Evolutionary conservation across 2,888 invertebrate species (phyloP), one percentile per base, ranked within the genome.

Genomic region (Phania funesta): DNA sequence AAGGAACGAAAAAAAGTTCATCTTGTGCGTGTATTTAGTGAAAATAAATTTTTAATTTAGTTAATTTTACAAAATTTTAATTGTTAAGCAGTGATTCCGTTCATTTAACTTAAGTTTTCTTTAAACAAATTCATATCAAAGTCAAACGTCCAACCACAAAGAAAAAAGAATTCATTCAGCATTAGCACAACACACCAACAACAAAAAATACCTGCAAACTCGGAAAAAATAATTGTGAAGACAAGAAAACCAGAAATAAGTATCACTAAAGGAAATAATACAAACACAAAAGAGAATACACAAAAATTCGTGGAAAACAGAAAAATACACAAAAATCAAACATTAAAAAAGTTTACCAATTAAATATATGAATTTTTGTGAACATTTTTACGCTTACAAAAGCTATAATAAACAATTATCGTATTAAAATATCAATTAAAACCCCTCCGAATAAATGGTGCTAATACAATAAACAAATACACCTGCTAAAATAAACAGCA

Each of bases 101-200:
- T 84, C 84, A 83, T 75, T 83, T 84, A 84, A 75, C 56, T 77
- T 84, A 81, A 84, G 82, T 84, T 80, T 84, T 83, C 76, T 73
- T 73, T 80, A 84, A 84, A 76, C 75, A 80, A 78, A 76, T 78
- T 79, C 85, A 85, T 85, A 85, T 85, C 85, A 84, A 84, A 73
- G 52, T 75, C 73, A 84, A 84, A 84, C 85, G 85, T 86, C 85
- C 85, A 86, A 83, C 64, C 83, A 80, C 62, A 76, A 65, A 71
- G 24, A 56, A 56, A 44, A 35, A 50, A 44, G 35, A 74, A 74
- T 81, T 77, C 68, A 56, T 54, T 75, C 56, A 77, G 77, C 73
- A 80, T 74, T 78, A 78, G 56, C 77, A 74, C 80, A 83, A 67
- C 56, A 83, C 83, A 84, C 35, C 80, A 83, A 77, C 71, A 78